Evolutionary conservation across 2,888 invertebrate genomes (phyloP), one percentile per base, ranked within the genome.

Genomic region (Portevinia maculata): DNA sequence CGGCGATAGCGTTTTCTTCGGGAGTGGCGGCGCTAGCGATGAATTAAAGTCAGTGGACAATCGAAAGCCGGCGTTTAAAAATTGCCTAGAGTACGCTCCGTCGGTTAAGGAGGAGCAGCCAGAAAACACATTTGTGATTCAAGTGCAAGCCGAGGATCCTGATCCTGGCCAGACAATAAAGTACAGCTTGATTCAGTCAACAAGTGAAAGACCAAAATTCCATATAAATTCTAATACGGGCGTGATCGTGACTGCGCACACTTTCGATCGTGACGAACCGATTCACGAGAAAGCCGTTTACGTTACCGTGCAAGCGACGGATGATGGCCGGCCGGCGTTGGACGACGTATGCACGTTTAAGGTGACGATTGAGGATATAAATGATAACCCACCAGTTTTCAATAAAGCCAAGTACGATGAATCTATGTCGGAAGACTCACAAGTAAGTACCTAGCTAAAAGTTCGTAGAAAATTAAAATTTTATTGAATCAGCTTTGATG

Each of bases 341-440:
- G 97, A 97, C 86, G 98, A 98, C 87, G 96, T 97, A 67, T 99
- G 99, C 91, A 97, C 97, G 4, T 96, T 99, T 89, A 96, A 95
- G 92, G 96, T 98, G 67, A 94, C 94, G 84, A 96, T 98, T 85
- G 94, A 94, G 88, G 99, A 99, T 91, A 94, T 97, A 88, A 99
- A 99, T 91, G 99, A 99, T 90, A 98, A 98, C 88, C 92, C 89
- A 13, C 90, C 90, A 13, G 89, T 90, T 13, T 89, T 90, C 86
- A 89, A 91, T 88, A 88, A 91, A 92, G 94, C 92, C 89, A 87
- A 94, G 93, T 90, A 92, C 91, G 88, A 90, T 46, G 96, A 96
- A 90, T 95, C 95, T 81, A 95, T 97, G 86, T 95, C 96, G 65
- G 95, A 95, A 92, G 97, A 97, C 91, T 92, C 94, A 86, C 92